Conservation (phyloP, 2,113 vertebrate genomes). For the Psittacara wagleri region DNA sequence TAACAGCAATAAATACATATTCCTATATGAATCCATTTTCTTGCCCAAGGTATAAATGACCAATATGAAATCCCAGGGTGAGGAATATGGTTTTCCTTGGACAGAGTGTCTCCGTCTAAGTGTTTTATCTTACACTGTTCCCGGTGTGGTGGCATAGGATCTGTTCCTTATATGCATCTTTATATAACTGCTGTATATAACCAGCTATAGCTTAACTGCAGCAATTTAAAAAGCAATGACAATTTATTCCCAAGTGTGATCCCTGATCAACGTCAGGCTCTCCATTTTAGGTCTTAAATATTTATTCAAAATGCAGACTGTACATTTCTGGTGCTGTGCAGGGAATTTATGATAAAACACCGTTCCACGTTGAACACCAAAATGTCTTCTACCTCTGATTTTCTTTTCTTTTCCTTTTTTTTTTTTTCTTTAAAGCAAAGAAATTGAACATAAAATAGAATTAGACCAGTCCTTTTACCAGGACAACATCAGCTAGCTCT, state of each 20-base stretch:
- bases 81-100: constrained; percentile 40
- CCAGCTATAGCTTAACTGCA: constrained; percentile 65
- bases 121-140: constrained; percentile 62
- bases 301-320: constrained; percentile 62
- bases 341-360: constrained; percentile 33
- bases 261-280: constrained; percentile 52
- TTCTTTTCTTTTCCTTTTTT: background rate
- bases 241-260: constrained; percentile 67
- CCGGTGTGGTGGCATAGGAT: constrained; percentile 60
- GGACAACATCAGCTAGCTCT: background rate
- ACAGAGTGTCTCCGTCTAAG: constrained; percentile 25
- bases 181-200: constrained; percentile 47
- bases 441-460: constrained; percentile 4
- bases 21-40: constrained; percentile 24
- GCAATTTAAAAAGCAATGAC: constrained; percentile 67
- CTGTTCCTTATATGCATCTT: constrained; percentile 54
- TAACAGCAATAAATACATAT: background rate
- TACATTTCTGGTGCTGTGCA: constrained; percentile 11
- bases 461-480: background rate
- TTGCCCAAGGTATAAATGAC: background rate
- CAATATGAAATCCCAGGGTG: background rate
- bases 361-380: background rate
- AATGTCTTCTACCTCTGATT: background rate
- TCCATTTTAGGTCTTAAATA: constrained; percentile 60
- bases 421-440: background rate